Conservation (phyloP, 2,888 invertebrate genomes). For the Plagiodera versicolora region DNA sequence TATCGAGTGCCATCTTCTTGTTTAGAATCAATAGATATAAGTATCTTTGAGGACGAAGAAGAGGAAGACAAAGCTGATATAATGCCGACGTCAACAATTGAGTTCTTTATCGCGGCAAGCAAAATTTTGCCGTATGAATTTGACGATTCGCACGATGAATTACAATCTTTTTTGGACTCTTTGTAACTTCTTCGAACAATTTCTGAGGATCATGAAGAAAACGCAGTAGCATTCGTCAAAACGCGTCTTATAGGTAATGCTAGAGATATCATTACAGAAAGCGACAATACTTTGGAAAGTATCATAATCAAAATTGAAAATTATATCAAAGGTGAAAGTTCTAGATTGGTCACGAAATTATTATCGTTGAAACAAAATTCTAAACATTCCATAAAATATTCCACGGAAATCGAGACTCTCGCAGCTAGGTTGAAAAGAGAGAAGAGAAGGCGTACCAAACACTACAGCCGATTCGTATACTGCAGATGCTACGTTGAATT, state of each 20-base stretch:
- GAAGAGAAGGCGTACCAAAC: slow-evolving; percentile 18
- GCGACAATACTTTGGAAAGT: slow-evolving; percentile 2
- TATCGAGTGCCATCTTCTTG: neutral
- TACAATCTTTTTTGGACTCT: slow-evolving; percentile 1
- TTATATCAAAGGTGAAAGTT: slow-evolving; percentile 15
- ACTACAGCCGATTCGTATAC: slow-evolving; percentile 12
- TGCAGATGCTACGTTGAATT: slow-evolving; percentile 1
- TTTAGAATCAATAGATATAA: neutral
- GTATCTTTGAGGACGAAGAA: neutral
- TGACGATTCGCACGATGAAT: slow-evolving; percentile 9
- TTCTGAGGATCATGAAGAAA: slow-evolving; percentile 9
- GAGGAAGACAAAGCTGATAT: neutral
- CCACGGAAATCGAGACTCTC: slow-evolving; percentile 11
- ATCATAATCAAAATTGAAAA: slow-evolving; percentile 12
- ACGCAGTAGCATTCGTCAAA: slow-evolving; percentile 19
- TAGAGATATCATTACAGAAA: slow-evolving; percentile 13
- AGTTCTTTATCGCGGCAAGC: slow-evolving; percentile 17
- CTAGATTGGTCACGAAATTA: neutral
- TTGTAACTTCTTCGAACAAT: neutral
- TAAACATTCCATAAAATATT: slow-evolving; percentile 10
- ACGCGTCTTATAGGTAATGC: slow-evolving; percentile 18
- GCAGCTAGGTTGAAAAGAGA: slow-evolving; percentile 9
- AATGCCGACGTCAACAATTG: neutral
- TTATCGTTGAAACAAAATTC: slow-evolving; percentile 3
- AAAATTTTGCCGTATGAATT: slow-evolving; percentile 12